Evolutionary conservation across 2,797 vertebrate species (phyloP).

Genomic region (Fringilla coelebs): DNA sequence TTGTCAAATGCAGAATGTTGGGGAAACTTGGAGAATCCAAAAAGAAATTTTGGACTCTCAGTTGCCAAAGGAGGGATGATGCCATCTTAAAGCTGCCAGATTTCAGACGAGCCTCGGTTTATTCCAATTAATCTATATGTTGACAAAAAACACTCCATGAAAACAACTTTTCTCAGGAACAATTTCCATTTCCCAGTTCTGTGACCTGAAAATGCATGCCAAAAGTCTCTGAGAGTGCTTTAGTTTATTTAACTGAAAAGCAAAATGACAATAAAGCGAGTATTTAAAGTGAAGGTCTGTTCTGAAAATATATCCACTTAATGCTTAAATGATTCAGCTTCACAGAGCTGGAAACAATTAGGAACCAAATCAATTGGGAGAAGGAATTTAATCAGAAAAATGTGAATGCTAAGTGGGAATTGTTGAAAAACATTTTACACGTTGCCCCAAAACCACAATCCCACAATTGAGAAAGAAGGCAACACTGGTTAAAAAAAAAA

Average conservation of each 20-base stretch:
- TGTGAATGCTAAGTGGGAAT: conserved; percentile 59
- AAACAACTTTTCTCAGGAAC: conserved; percentile 24
- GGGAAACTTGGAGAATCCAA: not conserved
- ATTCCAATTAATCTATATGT: not conserved
- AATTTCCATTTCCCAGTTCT: conserved; percentile 40
- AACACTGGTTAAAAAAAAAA: not conserved
- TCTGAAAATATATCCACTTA: conserved; percentile 51
- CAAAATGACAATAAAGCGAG: conserved; percentile 31
- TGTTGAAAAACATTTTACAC: conserved; percentile 56
- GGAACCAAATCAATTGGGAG: conserved; percentile 48
- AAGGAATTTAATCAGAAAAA: conserved; percentile 65
- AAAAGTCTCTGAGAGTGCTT: not conserved
- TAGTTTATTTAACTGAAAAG: conserved; percentile 6
- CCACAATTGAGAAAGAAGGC: conserved; percentile 54
- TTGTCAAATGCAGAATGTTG: not conserved
- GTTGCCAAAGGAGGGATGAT: not conserved
- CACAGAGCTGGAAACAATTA: conserved; percentile 61
- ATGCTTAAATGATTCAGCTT: not conserved
- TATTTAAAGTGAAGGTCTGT: conserved; percentile 32
- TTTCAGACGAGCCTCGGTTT: not conserved
- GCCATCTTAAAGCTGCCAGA: not conserved
- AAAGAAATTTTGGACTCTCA: not conserved
- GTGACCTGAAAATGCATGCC: not conserved
- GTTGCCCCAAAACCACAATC: conserved; percentile 61
- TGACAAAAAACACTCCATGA: not conserved